phyloP scores from a whole-genome alignment of 2,797 vertebrate species.

The Sebastes minor region DNA sequence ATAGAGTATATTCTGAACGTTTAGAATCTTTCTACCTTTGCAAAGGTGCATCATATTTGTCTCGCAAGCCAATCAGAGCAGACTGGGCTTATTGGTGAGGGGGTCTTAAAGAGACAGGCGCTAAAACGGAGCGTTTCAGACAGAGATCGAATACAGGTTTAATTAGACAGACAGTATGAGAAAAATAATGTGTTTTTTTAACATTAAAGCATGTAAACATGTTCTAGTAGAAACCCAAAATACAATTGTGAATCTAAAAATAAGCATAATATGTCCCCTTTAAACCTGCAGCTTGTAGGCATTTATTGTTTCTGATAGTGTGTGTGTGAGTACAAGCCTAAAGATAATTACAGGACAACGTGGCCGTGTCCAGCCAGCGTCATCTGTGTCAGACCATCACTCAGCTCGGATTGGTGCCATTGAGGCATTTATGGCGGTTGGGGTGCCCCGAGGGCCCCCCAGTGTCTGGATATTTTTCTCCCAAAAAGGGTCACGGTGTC shows the following conservation, averaged over 20 bases:
- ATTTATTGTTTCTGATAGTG: slow-evolving; percentile 4
- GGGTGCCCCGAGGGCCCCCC: slow-evolving; percentile 24
- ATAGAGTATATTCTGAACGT: neutral
- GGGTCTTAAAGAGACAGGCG: too few relatives aligned
- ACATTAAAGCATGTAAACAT: too few relatives aligned
- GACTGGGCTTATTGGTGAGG: too few relatives aligned
- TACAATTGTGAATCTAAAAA: too few relatives aligned
- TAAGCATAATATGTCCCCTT: too few relatives aligned
- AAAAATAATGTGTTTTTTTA: too few relatives aligned
- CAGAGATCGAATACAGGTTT: too few relatives aligned
- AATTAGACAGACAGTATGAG: too few relatives aligned
- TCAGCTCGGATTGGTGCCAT: slow-evolving; percentile 54
- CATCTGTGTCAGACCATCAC: slow-evolving; percentile 46
- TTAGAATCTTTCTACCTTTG: neutral
- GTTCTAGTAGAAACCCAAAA: too few relatives aligned
- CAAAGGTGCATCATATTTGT: too few relatives aligned
- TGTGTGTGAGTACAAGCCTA: slow-evolving; percentile 5
- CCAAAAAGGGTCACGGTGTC: slow-evolving; percentile 63
- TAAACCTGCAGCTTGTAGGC: slow-evolving; percentile 1
- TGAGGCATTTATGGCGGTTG: slow-evolving; percentile 52
- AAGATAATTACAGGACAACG: slow-evolving; percentile 34
- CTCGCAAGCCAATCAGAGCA: too few relatives aligned
- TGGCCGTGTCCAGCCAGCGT: slow-evolving; percentile 33
- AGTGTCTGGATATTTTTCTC: slow-evolving; percentile 48
- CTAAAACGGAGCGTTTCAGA: too few relatives aligned